Conservation (phyloP, 2,113 vertebrate species). For the Probosciger aterrimus region DNA sequence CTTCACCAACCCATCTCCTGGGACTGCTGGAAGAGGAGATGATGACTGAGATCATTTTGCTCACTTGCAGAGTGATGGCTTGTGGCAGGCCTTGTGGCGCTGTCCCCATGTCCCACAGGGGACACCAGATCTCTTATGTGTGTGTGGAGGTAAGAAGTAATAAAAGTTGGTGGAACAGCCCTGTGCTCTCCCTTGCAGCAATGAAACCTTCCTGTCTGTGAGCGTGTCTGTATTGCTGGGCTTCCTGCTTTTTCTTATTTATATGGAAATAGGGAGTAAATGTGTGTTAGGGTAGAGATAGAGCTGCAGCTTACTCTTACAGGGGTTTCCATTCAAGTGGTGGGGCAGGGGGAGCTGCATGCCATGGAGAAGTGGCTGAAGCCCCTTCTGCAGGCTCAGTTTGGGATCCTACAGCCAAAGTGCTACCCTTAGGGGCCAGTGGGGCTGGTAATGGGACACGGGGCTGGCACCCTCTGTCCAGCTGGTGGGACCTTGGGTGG, state of each 20-base stretch:
- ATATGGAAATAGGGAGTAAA: background rate
- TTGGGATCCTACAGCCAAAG: accelerated
- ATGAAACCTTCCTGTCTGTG: background rate
- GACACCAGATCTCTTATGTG: background rate
- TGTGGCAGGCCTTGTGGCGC: background rate
- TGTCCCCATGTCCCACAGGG: background rate
- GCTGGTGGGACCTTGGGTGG: background rate
- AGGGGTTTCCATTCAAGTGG: background rate
- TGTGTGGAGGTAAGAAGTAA: background rate
- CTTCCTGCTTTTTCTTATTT: background rate
- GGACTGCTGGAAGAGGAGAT: background rate
- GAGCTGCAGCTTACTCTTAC: background rate
- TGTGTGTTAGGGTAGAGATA: background rate
- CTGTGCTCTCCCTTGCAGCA: background rate
- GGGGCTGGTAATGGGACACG: accelerated
- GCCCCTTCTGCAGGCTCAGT: background rate
- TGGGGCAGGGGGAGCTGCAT: background rate
- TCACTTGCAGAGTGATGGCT: background rate
- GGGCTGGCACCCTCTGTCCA: background rate
- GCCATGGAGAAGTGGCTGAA: background rate
- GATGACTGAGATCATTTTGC: accelerated
- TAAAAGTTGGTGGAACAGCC: background rate
- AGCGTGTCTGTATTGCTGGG: background rate
- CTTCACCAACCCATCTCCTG: background rate
- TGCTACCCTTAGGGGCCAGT: accelerated